These are phyloP conservation scores for Strix aluco DNA, from an alignment of 2,113 vertebrate species.

Conservation along the genomic window DNA sequence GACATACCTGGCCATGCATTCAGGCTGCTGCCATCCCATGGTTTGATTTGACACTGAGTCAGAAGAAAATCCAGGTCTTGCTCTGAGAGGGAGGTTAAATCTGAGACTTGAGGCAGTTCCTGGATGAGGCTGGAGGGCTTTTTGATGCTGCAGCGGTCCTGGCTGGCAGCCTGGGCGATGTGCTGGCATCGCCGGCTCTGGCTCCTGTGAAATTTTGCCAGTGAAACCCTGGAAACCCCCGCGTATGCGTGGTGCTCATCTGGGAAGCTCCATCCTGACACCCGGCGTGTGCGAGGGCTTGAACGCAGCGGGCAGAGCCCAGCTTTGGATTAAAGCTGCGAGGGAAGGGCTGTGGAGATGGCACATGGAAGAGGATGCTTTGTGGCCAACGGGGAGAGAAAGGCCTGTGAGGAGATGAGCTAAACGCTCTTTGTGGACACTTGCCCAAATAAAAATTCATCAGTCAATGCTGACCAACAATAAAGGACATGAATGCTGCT, in stretches of 20 bases:
- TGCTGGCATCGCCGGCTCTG: not conserved
- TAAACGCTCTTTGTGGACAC: not conserved
- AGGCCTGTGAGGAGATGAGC: not conserved
- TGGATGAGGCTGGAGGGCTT: not conserved
- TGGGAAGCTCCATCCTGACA: not conserved
- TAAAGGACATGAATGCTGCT: not conserved
- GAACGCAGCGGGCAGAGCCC: fast-evolving
- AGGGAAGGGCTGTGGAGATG: not conserved
- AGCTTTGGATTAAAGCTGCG: not conserved
- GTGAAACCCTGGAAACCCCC: not conserved
- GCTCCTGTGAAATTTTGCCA: not conserved
- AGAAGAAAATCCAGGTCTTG: not conserved
- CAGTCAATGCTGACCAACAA: not conserved
- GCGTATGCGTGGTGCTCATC: fast-evolving
- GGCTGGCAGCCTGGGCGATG: not conserved
- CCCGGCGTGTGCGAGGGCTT: fast-evolving
- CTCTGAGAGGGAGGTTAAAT: not conserved
- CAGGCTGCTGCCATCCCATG: not conserved
- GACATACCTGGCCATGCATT: fast-evolving
- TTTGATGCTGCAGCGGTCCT: not conserved
- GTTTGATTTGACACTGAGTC: not conserved
- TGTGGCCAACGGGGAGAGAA: not conserved
- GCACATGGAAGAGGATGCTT: not conserved
- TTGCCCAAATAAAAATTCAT: not conserved
- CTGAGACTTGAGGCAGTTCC: fast-evolving